phyloP scores from a whole-genome alignment of 2,797 vertebrate species.

The Falco columbarius region DNA sequence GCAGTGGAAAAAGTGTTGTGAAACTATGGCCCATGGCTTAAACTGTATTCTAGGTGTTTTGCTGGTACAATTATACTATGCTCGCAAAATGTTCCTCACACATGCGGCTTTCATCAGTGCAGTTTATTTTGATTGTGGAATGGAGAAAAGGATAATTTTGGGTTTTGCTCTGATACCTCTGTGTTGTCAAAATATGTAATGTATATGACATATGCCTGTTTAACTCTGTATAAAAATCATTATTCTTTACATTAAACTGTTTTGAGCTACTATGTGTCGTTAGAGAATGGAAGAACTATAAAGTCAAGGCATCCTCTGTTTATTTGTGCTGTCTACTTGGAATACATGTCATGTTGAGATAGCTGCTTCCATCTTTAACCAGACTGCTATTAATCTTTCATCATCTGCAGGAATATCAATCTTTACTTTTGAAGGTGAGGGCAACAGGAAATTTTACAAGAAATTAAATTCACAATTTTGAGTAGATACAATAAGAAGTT shows the following conservation, averaged over 20 bases:
- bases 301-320: not conserved
- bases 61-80: not conserved
- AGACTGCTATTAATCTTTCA: too few relatives aligned
- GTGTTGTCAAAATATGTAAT: not conserved
- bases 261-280: not conserved
- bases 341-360: not conserved
- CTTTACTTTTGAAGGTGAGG: not conserved
- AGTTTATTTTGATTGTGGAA: not conserved
- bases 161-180: not conserved
- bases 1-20: constrained; percentile 51
- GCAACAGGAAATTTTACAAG: not conserved
- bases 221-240: not conserved
- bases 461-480: not conserved
- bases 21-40: not conserved
- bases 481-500: not conserved
- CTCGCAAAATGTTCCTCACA: not conserved
- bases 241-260: not conserved
- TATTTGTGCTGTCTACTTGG: not conserved
- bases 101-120: not conserved
- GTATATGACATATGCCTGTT: not conserved
- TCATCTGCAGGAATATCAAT: too few relatives aligned
- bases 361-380: not conserved
- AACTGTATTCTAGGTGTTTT: constrained; percentile 9
- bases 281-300: not conserved
- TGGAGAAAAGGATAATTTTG: not conserved